phyloP scores from a whole-genome alignment of 2,113 vertebrate species.

The Oryzias curvinotus region DNA sequence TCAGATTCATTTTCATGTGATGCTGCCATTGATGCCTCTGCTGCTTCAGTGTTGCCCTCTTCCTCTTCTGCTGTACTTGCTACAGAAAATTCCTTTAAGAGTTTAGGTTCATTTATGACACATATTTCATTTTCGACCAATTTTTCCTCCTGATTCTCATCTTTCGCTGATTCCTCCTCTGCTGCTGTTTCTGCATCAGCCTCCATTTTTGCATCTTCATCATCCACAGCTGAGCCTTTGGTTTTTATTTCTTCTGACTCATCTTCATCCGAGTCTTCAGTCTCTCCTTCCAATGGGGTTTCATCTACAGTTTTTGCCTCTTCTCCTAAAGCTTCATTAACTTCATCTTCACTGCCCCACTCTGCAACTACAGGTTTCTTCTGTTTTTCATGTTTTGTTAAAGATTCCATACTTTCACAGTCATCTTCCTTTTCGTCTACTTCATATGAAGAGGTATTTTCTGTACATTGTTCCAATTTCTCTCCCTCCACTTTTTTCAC shows the following conservation, averaged over 20 bases:
- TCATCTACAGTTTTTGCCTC: conserved; percentile 4
- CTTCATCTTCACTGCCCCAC: neutral
- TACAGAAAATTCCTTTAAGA: conserved; percentile 6
- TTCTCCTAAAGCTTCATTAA: neutral
- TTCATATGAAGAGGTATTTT: conserved; percentile 2
- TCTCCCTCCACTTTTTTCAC: conserved; percentile 30
- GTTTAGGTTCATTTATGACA: conserved; percentile 8
- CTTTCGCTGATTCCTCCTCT: conserved; percentile 1
- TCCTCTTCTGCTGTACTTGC: neutral
- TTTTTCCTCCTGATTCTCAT: neutral
- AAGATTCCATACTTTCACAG: too few relatives aligned
- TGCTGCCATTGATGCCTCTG: neutral
- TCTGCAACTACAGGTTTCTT: neutral
- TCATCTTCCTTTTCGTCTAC: conserved; percentile 20
- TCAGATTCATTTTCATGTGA: conserved; percentile 1
- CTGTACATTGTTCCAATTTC: conserved; percentile 10
- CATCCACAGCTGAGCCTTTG: neutral
- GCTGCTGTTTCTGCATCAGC: neutral
- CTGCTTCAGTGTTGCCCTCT: neutral
- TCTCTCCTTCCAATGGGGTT: neutral
- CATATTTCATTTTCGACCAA: neutral
- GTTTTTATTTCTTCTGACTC: conserved; percentile 1
- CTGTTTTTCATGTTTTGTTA: neutral
- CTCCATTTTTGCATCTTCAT: neutral
- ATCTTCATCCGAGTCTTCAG: conserved; percentile 4